Percentiles rank a stretch among this genome's conserved stretches.
phyloP scores from a whole-genome alignment of 2,888 invertebrate genomes.

The Drosophila helvetica region DNA sequence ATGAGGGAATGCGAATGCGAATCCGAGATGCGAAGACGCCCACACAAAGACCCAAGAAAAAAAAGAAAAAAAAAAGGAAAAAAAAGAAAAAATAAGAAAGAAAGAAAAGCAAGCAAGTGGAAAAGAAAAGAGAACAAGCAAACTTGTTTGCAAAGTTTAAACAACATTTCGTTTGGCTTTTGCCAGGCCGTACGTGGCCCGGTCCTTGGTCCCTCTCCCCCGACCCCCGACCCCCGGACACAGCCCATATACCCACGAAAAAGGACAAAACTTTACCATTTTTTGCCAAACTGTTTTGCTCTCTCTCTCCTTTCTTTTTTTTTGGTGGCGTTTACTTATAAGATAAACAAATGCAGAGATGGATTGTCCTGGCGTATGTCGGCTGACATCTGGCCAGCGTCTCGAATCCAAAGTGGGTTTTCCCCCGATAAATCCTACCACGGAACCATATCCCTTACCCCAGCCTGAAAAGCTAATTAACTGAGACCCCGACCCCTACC shows the following conservation, averaged over 20 bases:
- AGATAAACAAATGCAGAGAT: slow-evolving; percentile 78
- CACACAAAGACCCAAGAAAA: slow-evolving; percentile 25
- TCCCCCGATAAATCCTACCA: slow-evolving; percentile 57
- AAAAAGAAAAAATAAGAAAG: slow-evolving; percentile 30
- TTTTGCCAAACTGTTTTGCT: slow-evolving; percentile 13
- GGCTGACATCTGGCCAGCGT: slow-evolving; percentile 71
- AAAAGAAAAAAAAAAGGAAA: slow-evolving; percentile 9
- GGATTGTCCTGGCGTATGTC: slow-evolving; percentile 73
- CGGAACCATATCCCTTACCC: neutral
- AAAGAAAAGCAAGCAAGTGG: slow-evolving; percentile 36
- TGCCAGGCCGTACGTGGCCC: slow-evolving; percentile 58
- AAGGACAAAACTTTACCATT: slow-evolving; percentile 44
- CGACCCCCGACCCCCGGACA: too few species aligned
- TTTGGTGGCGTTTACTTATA: slow-evolving; percentile 64
- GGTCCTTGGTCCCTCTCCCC: slow-evolving; percentile 15
- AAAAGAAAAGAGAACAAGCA: slow-evolving; percentile 59
- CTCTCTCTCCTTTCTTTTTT: slow-evolving; percentile 20
- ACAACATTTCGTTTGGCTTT: slow-evolving; percentile 73
- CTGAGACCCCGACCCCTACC: neutral
- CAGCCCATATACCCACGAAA: neutral
- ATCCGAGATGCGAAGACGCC: slow-evolving; percentile 23
- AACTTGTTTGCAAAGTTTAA: slow-evolving; percentile 79
- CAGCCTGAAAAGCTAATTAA: slow-evolving; percentile 36
- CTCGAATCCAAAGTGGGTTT: slow-evolving; percentile 69
- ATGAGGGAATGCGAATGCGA: slow-evolving; percentile 58